Evolutionary conservation across 2,888 invertebrate species (phyloP), one percentile per base, ranked within the genome.

Genomic region (Rhagonycha lutea): DNA sequence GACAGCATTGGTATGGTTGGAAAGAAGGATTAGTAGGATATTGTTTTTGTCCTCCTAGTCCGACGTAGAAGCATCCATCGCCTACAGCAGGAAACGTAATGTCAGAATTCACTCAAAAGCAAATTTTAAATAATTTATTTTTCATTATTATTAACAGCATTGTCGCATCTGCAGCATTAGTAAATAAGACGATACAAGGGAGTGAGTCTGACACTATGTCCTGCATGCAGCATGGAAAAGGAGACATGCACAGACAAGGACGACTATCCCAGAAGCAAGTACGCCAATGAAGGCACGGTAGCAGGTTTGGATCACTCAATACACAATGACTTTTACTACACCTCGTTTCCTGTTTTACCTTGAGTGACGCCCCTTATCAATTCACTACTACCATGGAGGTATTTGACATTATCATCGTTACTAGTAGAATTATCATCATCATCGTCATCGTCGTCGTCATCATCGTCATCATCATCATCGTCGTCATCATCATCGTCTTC

Each of bases 41-140:
- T 87, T 92, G 91, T 89, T 91, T 92, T 91, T 94, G 94, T 91
- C 94, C 94, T 90, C 95, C 95, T 93, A 96, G 93, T 92, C 96
- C 96, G 92, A 96, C 95, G 95, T 95, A 95, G 95, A 96, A 96
- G 94, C 96, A 96, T 72, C 76, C 95, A 94, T 96, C 96, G 94
- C 96, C 96, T 96, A 95, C 94, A 93, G 92, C 92, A 94, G 94
- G 94, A 95, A 94, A 95, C 94, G 94, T 91, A 92, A 91, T 92
- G 92, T 92, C 91, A 92, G 93, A 92, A 91, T 90, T 89, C 84
- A 85, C 85, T 81, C 83, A 80, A 81, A 79, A 82, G 70, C 73
- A 76, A 74, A 72, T 71, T 73, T 70, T 75, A 61, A 76, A 24
- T 89, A 61, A 63, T 89, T 86, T 47, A 88, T 85, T 73, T 75